These are phyloP conservation scores for Drosophila emarginata DNA, from an alignment of 2,888 invertebrate genomes.

Conservation along the genomic window DNA sequence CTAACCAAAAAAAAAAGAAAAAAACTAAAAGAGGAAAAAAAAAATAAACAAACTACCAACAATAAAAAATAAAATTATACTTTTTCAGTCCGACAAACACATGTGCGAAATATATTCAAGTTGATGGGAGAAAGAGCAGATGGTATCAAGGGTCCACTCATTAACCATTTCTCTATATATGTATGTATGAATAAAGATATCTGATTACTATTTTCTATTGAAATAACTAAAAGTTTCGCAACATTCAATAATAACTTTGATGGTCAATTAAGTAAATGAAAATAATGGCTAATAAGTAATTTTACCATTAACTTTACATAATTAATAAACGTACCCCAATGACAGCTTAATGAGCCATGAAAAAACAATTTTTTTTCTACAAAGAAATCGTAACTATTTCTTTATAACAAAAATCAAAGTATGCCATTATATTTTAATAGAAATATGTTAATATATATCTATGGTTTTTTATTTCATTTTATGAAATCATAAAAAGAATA, in stretches of 20 bases:
- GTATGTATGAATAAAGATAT: too few relatives aligned
- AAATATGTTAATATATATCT: too few relatives aligned
- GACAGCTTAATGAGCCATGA: background rate
- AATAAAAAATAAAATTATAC: background rate
- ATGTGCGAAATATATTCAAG: slow-evolving; percentile 31
- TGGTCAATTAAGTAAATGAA: background rate
- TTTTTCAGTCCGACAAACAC: slow-evolving; percentile 28
- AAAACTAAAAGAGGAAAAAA: background rate
- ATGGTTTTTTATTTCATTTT: too few relatives aligned
- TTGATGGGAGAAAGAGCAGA: background rate
- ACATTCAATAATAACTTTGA: too few relatives aligned
- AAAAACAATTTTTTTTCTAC: background rate
- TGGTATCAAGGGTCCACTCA: background rate
- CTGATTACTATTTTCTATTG: too few relatives aligned
- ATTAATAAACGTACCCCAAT: background rate
- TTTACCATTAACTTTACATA: background rate
- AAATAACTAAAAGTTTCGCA: too few relatives aligned
- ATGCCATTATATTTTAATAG: too few relatives aligned
- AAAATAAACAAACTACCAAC: background rate
- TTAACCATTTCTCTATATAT: background rate
- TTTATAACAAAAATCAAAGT: too few relatives aligned
- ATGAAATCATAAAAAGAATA: too few relatives aligned
- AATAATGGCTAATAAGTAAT: background rate
- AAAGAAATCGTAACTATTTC: background rate
- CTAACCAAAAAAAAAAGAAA: slow-evolving; percentile 15